phyloP scores from a whole-genome alignment of 2,797 vertebrate species.

The Pantherophis alleghaniensis region DNA sequence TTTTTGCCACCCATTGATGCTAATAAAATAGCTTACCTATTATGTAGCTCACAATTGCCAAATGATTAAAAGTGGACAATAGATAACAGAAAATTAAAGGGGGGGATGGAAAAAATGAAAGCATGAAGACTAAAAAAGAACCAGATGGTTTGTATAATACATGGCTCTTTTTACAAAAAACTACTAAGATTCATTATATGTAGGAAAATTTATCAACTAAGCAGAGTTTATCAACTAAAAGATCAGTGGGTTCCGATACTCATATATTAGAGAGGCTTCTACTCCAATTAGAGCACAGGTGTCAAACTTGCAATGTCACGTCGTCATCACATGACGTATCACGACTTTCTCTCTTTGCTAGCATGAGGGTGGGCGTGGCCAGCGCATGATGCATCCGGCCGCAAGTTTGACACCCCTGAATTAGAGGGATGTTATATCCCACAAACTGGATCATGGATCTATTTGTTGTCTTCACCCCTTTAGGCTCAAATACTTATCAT shows the following conservation, averaged over 20 bases:
- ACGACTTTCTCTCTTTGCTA: no score
- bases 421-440: not conserved
- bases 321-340: no score
- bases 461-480: not conserved
- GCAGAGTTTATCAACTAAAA: not conserved
- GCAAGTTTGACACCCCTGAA: no score
- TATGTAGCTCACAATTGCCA: not conserved
- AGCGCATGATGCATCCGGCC: no score
- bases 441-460: not conserved
- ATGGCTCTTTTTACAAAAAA: not conserved
- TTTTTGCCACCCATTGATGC: not conserved
- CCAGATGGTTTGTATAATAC: conserved; percentile 11
- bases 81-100: not conserved
- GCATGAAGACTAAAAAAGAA: not conserved
- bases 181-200: not conserved
- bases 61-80: not conserved
- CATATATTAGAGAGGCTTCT: not conserved
- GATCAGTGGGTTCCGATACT: not conserved
- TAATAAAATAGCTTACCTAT: conserved; percentile 3
- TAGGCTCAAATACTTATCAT: not conserved
- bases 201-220: not conserved
- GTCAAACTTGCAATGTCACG: no score
- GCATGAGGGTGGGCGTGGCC: no score
- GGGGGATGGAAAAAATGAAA: not conserved
- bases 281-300: not conserved